These are phyloP conservation scores for Mimas tiliae DNA, from an alignment of 2,888 invertebrate genomes.

Conservation along the genomic window DNA sequence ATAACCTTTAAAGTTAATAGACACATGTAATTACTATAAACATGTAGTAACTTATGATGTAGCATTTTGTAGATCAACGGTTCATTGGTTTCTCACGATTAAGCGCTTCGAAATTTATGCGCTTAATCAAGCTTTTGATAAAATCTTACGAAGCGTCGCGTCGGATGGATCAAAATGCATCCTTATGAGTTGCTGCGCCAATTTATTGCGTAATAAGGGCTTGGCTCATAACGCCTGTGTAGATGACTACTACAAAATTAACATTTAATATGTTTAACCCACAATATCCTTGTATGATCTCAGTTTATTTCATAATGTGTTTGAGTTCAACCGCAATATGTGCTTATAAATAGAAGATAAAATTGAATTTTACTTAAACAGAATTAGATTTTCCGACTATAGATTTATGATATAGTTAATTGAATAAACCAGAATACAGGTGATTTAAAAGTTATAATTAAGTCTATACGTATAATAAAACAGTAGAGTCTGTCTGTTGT, in stretches of 20 bases:
- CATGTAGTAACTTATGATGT: not conserved
- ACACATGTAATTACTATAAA: not conserved
- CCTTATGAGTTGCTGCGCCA: slow-evolving; percentile 49
- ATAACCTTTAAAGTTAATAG: not conserved
- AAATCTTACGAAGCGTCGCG: slow-evolving; percentile 37
- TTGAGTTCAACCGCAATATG: not conserved
- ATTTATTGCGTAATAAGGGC: slow-evolving; percentile 63
- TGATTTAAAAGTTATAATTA: too few species aligned
- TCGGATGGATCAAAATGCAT: slow-evolving; percentile 50
- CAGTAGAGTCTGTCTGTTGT: too few species aligned
- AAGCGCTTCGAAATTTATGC: slow-evolving; percentile 16
- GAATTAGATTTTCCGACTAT: not conserved
- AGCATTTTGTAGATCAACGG: not conserved
- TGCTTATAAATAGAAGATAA: not conserved
- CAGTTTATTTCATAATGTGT: slow-evolving; percentile 4
- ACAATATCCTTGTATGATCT: slow-evolving; percentile 50
- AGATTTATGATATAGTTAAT: not conserved
- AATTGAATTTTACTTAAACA: not conserved
- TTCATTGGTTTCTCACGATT: slow-evolving; percentile 25
- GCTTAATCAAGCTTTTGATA: slow-evolving; percentile 40
- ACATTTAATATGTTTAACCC: slow-evolving; percentile 60
- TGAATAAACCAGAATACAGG: not conserved
- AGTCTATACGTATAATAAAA: too few species aligned
- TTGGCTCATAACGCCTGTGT: slow-evolving; percentile 52
- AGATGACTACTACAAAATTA: slow-evolving; percentile 60